These are phyloP conservation scores for Agriopis leucophaearia DNA, from an alignment of 2,888 invertebrate genomes.

Conservation along the genomic window DNA sequence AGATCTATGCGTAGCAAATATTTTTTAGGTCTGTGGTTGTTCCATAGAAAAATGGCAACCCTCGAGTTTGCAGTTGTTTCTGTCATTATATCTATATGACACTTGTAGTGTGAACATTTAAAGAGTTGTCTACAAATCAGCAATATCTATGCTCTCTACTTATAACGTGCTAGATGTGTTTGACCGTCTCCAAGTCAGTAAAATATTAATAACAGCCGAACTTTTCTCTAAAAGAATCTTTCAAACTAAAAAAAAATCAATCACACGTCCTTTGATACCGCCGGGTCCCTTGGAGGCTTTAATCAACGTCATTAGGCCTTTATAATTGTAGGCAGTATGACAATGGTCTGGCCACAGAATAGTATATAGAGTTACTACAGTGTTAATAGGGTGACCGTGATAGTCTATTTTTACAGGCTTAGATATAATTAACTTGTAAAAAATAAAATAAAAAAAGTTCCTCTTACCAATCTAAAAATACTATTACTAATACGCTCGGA, in stretches of 20 bases:
- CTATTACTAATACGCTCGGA: too few relatives aligned
- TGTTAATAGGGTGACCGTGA: slow-evolving; percentile 21
- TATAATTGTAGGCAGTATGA: slow-evolving; percentile 46
- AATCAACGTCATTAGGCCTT: slow-evolving; percentile 48
- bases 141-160: too few relatives aligned
- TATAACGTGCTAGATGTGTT: not conserved
- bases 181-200: not conserved
- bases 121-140: too few relatives aligned
- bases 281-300: slow-evolving; percentile 26
- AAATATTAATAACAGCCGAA: slow-evolving; percentile 22
- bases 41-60: too few relatives aligned
- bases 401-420: not conserved
- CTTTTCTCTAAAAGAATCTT: slow-evolving; percentile 15
- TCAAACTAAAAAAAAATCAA: slow-evolving; percentile 40
- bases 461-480: too few relatives aligned
- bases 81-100: too few relatives aligned
- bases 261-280: slow-evolving; percentile 41
- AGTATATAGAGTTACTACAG: slow-evolving; percentile 2
- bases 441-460: too few relatives aligned
- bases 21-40: too few relatives aligned
- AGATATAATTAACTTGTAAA: not conserved
- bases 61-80: too few relatives aligned
- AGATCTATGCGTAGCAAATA: too few relatives aligned
- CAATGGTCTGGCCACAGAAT: slow-evolving; percentile 36
- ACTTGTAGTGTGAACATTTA: too few relatives aligned